Conservation (phyloP, 2,113 vertebrate species). For the Oreochromis aureus region DNA sequence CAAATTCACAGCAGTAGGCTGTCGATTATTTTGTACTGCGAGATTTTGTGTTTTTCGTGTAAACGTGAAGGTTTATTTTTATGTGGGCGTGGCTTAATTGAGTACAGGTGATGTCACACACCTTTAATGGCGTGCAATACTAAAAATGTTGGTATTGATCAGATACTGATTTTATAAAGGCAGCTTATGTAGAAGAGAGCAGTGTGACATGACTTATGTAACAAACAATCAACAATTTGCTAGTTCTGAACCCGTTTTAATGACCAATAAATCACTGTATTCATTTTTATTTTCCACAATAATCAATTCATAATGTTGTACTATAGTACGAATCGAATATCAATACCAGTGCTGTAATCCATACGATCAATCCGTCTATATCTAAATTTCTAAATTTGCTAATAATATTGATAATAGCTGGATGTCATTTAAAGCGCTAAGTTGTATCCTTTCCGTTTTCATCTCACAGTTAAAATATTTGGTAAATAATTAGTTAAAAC, state of each 20-base stretch:
- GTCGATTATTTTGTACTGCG: background rate
- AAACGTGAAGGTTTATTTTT: background rate
- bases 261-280: background rate
- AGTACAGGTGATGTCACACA: background rate
- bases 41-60: background rate
- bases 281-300: background rate
- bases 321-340: background rate
- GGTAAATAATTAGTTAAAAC: background rate
- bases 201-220: fast-evolving
- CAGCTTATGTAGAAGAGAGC: background rate
- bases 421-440: background rate
- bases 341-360: background rate
- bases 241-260: background rate
- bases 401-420: background rate
- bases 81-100: background rate
- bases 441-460: background rate
- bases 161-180: background rate
- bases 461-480: background rate
- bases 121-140: fast-evolving
- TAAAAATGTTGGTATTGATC: background rate
- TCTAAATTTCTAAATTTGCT: background rate
- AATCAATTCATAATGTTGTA: background rate
- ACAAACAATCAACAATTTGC: background rate
- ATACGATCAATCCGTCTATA: background rate
- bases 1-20: background rate